Conservation (phyloP, 2,888 invertebrate genomes). For the Ceriagrion tenellum region DNA sequence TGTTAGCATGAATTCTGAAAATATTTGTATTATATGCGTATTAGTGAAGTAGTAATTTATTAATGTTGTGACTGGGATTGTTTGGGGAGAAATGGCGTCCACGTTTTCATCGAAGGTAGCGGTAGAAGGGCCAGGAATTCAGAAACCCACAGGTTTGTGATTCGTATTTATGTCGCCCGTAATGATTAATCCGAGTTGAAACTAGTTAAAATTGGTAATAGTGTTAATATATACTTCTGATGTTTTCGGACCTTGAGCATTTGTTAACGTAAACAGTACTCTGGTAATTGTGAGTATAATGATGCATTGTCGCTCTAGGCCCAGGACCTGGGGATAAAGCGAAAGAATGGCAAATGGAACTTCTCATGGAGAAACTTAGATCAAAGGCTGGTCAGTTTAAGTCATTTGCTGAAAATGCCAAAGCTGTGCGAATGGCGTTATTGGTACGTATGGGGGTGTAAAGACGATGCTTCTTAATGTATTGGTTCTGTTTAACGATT, state of each 20-base stretch:
- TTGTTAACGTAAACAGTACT: conserved; percentile 23
- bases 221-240: neutral
- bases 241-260: neutral
- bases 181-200: neutral
- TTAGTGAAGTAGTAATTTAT: conserved; percentile 36
- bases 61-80: conserved; percentile 29
- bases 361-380: conserved; percentile 94
- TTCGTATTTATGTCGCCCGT: neutral
- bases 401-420: conserved; percentile 91
- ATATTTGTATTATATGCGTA: neutral
- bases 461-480: neutral
- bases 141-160: conserved; percentile 44
- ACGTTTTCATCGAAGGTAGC: conserved; percentile 61
- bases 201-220: neutral
- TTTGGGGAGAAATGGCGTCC: conserved; percentile 68
- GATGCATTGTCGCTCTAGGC: neutral
- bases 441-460: conserved; percentile 80
- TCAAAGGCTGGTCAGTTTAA: conserved; percentile 91
- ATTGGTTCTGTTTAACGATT: conserved; percentile 41
- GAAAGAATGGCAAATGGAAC: conserved; percentile 89
- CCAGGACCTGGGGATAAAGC: conserved; percentile 79
- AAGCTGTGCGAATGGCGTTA: conserved; percentile 91
- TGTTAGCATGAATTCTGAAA: neutral
- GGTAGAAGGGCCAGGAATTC: conserved; percentile 54
- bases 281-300: neutral